Evolutionary conservation across 2,797 vertebrate species (phyloP), one percentile per base, ranked within the genome.

Genomic region (Gymnocypris eckloni): DNA sequence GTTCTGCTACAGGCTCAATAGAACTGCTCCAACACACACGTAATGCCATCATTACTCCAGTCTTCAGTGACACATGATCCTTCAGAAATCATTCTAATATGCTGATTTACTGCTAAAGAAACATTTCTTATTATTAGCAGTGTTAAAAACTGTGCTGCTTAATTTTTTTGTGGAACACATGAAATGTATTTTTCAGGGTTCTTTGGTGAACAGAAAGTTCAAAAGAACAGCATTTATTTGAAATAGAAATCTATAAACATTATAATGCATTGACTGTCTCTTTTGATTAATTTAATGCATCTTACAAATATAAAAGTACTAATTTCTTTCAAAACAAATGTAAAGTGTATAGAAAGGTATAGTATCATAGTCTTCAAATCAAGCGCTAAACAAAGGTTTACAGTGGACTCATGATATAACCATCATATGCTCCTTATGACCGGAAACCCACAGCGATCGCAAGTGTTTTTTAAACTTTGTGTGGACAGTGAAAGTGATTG

Each of bases 21-120:
- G 20, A 66, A 50, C 15, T 64, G 59, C 11, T 73, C 9, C 48
- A 52, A 54, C 20, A 6, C 43, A 80, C 48, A 37, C 22, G 48
- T 41, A 66, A 79, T 76, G 84, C 77, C 86, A 71, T 71, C 10
- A 6, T n/a, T 43, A 43, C 69, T 6, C 20, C 67, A 70, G 20
- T 70, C 20, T 12, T 43, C 67, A 71, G 20, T 71, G 69, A n/a
- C 39, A n/a, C 39, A 43, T 43, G 69, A 71, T 43, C 5, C 20
- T 43, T 22, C 1, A 70, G 37, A 41, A 70, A 70, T 41, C 10
- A 70, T 11, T 69, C 9, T 22, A 11, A 70, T 41, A 70, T 39
- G 33, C 3, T 18, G 1, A 8, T 20, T 70, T 41, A 10, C 37
- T 39, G 18, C 16, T 39, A 18, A 20, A 37, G 7, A 67, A 39